Evolutionary conservation across 2,797 vertebrate species (phyloP).

Genomic region (Lerista edwardsae): DNA sequence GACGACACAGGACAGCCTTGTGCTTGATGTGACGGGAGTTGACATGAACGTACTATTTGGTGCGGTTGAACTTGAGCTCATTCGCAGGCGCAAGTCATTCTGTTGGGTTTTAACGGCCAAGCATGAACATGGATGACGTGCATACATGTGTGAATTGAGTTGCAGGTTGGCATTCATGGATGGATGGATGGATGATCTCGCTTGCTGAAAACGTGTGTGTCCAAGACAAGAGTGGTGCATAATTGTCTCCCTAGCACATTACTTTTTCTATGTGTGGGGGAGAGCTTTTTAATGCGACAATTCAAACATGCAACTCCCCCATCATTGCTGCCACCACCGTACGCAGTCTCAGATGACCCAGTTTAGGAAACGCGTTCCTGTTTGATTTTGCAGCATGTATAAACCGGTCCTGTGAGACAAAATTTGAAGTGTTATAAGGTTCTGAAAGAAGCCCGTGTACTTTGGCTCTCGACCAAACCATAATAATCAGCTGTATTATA

Average conservation of each 20-base stretch:
- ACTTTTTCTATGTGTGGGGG: background rate
- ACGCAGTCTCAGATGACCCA: background rate
- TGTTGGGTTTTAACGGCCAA: background rate
- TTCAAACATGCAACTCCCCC: background rate
- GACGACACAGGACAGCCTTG: background rate
- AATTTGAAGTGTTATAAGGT: conserved; percentile 15
- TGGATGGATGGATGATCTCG: too few relatives aligned
- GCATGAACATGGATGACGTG: background rate
- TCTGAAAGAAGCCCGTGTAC: conserved; percentile 29
- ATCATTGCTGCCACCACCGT: too few relatives aligned
- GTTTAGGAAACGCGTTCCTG: background rate
- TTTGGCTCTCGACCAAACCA: conserved; percentile 5
- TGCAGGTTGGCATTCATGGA: background rate
- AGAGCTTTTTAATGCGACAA: background rate
- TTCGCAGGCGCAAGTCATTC: background rate
- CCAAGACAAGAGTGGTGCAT: background rate
- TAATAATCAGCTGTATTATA: conserved; percentile 55
- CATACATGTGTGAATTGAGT: background rate
- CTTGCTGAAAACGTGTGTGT: background rate
- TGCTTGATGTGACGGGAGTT: background rate
- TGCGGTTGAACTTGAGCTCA: background rate
- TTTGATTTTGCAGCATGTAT: conserved; percentile 1
- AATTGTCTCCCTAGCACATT: background rate
- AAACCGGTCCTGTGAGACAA: conserved; percentile 18
- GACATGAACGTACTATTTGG: background rate